Base-by-base conservation (phyloP, 2,113 vertebrate genomes). In the Tichodroma muraria region DNA sequence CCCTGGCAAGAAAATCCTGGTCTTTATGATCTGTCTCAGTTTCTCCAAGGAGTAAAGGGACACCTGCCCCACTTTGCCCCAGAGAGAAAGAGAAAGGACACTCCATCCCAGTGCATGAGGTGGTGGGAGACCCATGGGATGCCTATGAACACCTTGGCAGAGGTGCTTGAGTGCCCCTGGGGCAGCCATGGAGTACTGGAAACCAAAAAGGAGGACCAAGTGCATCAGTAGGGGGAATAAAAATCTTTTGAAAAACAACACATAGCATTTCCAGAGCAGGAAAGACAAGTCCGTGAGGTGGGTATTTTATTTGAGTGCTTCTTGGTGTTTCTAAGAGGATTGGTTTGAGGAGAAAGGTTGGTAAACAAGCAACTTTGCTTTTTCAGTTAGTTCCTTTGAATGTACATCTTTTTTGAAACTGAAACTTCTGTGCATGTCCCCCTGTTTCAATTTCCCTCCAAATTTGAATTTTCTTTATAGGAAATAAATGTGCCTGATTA, bases 91-190 rank as follows among this genome's bases (percentile, higher is more conserved):
- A 15, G 38, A 57, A 66, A 14, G 49, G 30, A 35, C 73, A 5
- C 8, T 16, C 7, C 5, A 8, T 38, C 18, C 20, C n/a, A 19
- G 6, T 1, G 33, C 25, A 9, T 0, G 4, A 44, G 60, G n/a
- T 30, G 63, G 8, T 61, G 57, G 53, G 15, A 79, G 3, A 13
- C 19, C 75, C 47, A 1, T 1, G 30, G 49, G 49, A 18, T 61
- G 60, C 13, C 57, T 16, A 1, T 1, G 6, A 15, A 22, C 24
- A n/a, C 28, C 61, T 65, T 28, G 73, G 25, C 11, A n/a, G 60
- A 88, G 71, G 12, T 40, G 7, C 25, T 33, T 11, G 15, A 6
- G 0, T 37, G 24, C 2, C 8, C 22, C 22, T 11, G 3, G 47
- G 16, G 9, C 27, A 22, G 27, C 28, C 86, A 54, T 5, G 9